Percentiles rank a stretch among this genome's conserved stretches.
These are phyloP conservation scores for Pachycephus smyrnensis DNA, from an alignment of 2,888 invertebrate genomes.

Conservation along the genomic window DNA sequence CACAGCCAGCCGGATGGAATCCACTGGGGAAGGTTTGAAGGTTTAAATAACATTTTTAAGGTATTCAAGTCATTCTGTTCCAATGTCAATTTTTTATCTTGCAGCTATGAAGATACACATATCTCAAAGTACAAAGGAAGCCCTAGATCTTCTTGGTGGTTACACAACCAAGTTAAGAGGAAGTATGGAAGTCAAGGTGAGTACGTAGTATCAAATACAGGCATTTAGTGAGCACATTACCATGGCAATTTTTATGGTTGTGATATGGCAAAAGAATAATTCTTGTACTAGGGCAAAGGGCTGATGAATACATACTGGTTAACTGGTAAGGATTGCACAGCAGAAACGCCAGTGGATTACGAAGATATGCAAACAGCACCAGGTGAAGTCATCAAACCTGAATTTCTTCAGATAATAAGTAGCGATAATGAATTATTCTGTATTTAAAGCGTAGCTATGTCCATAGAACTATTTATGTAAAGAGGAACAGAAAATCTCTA, in stretches of 20 bases:
- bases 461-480: not conserved
- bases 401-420: slow-evolving; percentile 48
- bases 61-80: not conserved
- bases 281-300: slow-evolving; percentile 69
- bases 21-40: slow-evolving; percentile 68
- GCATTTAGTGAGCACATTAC: not conserved
- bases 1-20: slow-evolving; percentile 76
- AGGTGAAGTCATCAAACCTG: slow-evolving; percentile 36
- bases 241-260: slow-evolving; percentile 13
- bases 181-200: slow-evolving; percentile 66
- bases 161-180: slow-evolving; percentile 68
- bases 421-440: slow-evolving; percentile 3
- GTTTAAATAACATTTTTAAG: not conserved
- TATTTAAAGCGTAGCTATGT: not conserved
- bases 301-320: slow-evolving; percentile 72
- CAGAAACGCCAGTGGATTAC: slow-evolving; percentile 23
- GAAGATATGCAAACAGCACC: slow-evolving; percentile 5
- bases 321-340: slow-evolving; percentile 61
- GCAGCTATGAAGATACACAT: slow-evolving; percentile 74
- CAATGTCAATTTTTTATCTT: slow-evolving; percentile 33
- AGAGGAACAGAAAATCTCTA: not conserved
- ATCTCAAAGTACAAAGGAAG: slow-evolving; percentile 70
- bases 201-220: not conserved
- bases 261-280: not conserved
- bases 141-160: slow-evolving; percentile 69